Evolutionary conservation across 1,140 invertebrate species (phyloP), one percentile per base, ranked within the genome.

Genomic region (Bombus cullumanus): DNA sequence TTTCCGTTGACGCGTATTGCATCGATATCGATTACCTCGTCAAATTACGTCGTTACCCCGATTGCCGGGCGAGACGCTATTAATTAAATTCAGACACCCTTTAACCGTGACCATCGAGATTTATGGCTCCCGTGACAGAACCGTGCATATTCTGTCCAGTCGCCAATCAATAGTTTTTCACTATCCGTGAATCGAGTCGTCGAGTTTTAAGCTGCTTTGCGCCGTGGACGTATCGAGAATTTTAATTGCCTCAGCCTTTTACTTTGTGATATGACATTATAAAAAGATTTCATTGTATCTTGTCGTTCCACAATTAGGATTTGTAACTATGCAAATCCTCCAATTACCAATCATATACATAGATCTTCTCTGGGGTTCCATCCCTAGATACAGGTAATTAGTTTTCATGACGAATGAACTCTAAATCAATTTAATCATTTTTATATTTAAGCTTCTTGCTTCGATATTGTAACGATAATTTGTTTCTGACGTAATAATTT

Each of bases 21-120:
- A 62, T 39, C 62, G 62, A 62, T 87, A 75, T 81, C 66, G 82
- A 78, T 81, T 74, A 84, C 47, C 39, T 34, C 57, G 66, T 81
- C 43, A 59, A 79, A 72, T 88, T 76, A 64, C n/a, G 34, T 37
- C 86, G 77, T 62, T 83, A 53, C 81, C n/a, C 59, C 73, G 59
- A 62, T 73, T 41, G 43, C 64, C 47, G 74, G 78, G 18, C 64
- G 69, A 85, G 76, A 73, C 39, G 71, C 37, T 82, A 80, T 89
- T 89, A 89, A 89, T 89, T 89, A 89, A 89, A 89, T 89, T 39
- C 37, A 68, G 81, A 73, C 79, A 78, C 37, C 64, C 80, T 89
- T 86, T 89, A 86, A 89, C 89, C 86, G 76, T 66, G 59, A 57
- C n/a, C 64, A 31, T 1, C 13, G 47, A 41, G 75, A 84, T 68